These are phyloP conservation scores for Tupaia chinensis DNA, from an alignment of 2,113 vertebrate genomes.

Conservation along the genomic window DNA sequence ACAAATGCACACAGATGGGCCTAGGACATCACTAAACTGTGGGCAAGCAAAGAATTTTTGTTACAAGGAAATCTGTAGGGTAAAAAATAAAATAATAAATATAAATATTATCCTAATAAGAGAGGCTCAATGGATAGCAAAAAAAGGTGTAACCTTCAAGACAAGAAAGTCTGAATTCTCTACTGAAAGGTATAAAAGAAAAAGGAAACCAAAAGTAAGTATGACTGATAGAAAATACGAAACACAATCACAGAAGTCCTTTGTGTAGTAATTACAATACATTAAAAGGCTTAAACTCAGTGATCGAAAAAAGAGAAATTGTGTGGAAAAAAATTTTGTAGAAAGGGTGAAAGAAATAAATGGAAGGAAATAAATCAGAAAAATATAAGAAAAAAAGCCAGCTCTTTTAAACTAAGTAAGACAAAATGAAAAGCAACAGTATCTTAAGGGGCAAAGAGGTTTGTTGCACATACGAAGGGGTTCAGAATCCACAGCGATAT, in stretches of 20 bases:
- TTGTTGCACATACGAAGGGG: background rate
- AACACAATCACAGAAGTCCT: background rate
- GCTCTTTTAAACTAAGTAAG: background rate
- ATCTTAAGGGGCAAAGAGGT: background rate
- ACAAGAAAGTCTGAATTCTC: background rate
- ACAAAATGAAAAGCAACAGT: background rate
- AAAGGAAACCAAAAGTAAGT: background rate
- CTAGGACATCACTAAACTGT: background rate
- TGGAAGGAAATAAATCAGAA: background rate
- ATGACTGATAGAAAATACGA: background rate
- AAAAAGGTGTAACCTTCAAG: background rate
- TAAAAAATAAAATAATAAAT: background rate
- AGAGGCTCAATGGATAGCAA: background rate
- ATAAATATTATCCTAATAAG: background rate
- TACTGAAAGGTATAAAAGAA: background rate
- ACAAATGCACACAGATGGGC: background rate
- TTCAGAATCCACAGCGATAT: background rate
- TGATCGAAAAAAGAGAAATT: background rate
- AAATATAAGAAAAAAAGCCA: background rate
- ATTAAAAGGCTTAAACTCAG: background rate
- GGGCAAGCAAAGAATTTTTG: background rate
- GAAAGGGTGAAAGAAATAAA: background rate
- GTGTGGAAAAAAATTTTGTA: background rate
- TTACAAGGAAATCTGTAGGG: background rate
- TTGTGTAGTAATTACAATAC: background rate